Evolutionary conservation across 1,140 invertebrate genomes (phyloP).

Genomic region (Caenorhabditis inopinata): DNA sequence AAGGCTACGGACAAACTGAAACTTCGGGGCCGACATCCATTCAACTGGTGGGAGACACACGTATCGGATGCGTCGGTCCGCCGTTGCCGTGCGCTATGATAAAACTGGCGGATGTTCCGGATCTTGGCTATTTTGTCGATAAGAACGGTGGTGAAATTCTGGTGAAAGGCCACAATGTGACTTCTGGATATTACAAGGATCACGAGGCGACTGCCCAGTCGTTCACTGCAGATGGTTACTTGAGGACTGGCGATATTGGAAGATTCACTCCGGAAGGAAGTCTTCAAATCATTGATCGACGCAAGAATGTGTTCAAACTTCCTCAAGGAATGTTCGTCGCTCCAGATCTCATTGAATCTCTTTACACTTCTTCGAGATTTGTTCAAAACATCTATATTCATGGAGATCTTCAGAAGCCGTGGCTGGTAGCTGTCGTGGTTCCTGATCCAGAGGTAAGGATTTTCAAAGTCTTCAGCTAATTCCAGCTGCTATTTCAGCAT

Average conservation of each 20-base stretch:
- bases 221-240: not conserved
- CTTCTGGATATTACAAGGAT: constrained; percentile 21
- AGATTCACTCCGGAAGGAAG: constrained; percentile 12
- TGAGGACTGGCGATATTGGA: constrained; percentile 21
- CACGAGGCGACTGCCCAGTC: not conserved
- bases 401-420: constrained; percentile 7
- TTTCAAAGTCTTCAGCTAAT: no score
- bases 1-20: constrained; percentile 91
- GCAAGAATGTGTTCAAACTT: constrained; percentile 5
- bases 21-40: constrained; percentile 86
- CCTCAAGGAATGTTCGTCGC: constrained; percentile 12
- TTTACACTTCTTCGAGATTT: constrained; percentile 18
- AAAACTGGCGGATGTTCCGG: constrained; percentile 37
- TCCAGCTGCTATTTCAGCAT: not conserved
- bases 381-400: not conserved
- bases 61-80: constrained; percentile 87
- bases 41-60: constrained; percentile 84
- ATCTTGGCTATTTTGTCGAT: constrained; percentile 39
- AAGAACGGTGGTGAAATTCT: constrained; percentile 19
- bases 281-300: constrained; percentile 22
- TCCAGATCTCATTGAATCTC: not conserved
- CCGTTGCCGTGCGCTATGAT: constrained; percentile 31
- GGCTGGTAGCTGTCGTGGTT: not conserved
- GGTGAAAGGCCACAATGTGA: constrained; percentile 4
- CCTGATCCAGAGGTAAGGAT: constrained; percentile 12